Evolutionary conservation across 2,888 invertebrate species (phyloP), one percentile per base, ranked within the genome.

Genomic region (Nebria brevicollis): DNA sequence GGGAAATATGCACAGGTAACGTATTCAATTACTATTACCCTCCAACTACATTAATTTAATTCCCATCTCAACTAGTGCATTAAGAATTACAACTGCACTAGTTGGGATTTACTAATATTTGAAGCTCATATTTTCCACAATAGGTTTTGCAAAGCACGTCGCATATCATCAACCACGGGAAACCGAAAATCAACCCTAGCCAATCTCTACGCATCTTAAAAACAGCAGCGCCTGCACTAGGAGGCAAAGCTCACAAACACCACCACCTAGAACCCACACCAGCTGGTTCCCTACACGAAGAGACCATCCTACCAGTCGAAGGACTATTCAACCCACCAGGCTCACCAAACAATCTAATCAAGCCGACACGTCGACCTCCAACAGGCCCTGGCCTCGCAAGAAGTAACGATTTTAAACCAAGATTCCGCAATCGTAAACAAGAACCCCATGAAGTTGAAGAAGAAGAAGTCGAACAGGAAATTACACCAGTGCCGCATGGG

Each of bases 1-100:
- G 96, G 95, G 66, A 96, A 96, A 89, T 96, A 97, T 88, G 96
- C 96, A 2, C 96, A 97, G 89, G 94, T 81, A 77, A 11, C 2
- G 1, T 54, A 54, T 54, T 54, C 34, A 34, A 34, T 11, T 70
- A 70, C 3, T 25, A 11, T 11, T 54, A 54, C 54, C 54, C 8
- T 54, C 34, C 34, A 34, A 34, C 34, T 34, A 34, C 34, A 4
- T 34, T 34, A 2, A 34, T 34, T 34, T 34, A 2, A 34, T 34
- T 34, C 34, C 34, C 5, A 4, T 34, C 34, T 34, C 34, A 34
- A 34, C 34, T 34, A 20, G 20, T 20, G 20, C 20, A 20, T 20
- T 20, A 20, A 20, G 20, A 20, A 20, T 20, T 20, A 20, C 20
- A 20, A 43, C 10, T 43, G 43, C 10, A 10, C 43, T 43, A 7